Evolutionary conservation across 1,140 invertebrate genomes (phyloP).

Genomic region (Cydia splendana): DNA sequence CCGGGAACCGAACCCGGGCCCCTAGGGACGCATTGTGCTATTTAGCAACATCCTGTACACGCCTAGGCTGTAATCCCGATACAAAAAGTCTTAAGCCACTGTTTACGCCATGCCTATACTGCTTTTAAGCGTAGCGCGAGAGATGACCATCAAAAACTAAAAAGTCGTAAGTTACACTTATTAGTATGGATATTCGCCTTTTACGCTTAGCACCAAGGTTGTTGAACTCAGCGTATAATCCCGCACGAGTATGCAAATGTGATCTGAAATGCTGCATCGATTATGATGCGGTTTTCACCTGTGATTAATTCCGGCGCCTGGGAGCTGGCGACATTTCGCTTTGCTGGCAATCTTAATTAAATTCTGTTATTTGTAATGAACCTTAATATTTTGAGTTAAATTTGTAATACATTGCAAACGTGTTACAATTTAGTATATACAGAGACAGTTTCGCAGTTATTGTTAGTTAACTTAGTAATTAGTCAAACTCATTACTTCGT

Average conservation of each 20-base stretch:
- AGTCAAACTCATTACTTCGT: neutral
- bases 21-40: slow-evolving; percentile 33
- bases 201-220: neutral
- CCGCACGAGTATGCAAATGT: slow-evolving; percentile 30
- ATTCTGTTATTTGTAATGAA: slow-evolving; percentile 4
- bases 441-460: neutral
- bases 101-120: neutral
- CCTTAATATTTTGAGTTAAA: neutral
- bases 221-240: slow-evolving; percentile 14
- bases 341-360: slow-evolving; percentile 13
- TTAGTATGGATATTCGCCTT: neutral
- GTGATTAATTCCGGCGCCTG: slow-evolving; percentile 17
- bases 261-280: slow-evolving; percentile 28
- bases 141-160: neutral
- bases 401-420: neutral
- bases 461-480: neutral
- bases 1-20: slow-evolving; percentile 3
- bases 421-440: neutral
- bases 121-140: neutral
- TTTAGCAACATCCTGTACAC: slow-evolving; percentile 30
- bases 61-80: neutral
- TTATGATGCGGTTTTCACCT: slow-evolving; percentile 28
- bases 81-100: neutral
- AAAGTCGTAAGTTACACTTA: neutral
- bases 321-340: slow-evolving; percentile 12